Percentiles rank a stretch among this genome's conserved stretches.
Conservation (phyloP, 2,888 invertebrate species). For the Synergus itoensis region DNA sequence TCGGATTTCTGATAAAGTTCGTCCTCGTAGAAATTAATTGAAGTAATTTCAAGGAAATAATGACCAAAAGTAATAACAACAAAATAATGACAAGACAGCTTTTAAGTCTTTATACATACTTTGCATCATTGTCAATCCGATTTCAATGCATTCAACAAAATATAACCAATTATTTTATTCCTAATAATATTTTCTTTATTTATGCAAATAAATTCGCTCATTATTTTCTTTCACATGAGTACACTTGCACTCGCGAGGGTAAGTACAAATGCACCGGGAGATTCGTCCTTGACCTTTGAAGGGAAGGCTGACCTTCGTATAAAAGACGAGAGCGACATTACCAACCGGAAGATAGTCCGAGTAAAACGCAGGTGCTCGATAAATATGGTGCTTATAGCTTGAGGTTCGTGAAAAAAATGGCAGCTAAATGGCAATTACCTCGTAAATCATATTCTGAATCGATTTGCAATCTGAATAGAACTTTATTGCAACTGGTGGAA, state of each 20-base stretch:
- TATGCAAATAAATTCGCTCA: background rate
- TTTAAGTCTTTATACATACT: too few species aligned
- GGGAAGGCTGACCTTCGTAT: constrained; percentile 3
- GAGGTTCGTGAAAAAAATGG: background rate
- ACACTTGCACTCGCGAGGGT: background rate
- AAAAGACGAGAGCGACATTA: constrained; percentile 12
- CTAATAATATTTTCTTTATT: background rate
- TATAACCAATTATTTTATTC: too few species aligned
- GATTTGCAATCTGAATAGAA: constrained; percentile 3
- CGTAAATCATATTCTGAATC: too few species aligned
- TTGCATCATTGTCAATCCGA: background rate
- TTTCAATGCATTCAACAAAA: background rate
- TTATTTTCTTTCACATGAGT: background rate
- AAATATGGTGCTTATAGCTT: constrained; percentile 23
- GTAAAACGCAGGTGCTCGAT: constrained; percentile 20
- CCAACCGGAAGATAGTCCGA: constrained; percentile 11
- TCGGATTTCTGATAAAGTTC: too few species aligned
- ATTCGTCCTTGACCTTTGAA: constrained; percentile 26
- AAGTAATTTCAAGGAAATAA: too few species aligned
- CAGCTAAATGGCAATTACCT: background rate
- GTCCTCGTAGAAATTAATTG: too few species aligned
- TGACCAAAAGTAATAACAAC: too few species aligned
- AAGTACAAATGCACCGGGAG: background rate
- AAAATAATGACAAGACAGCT: too few species aligned
- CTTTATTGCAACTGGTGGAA: constrained; percentile 28